Conservation (phyloP, 30 jellyfish, hydroid and myxozoan species). For the Clytia hemisphaerica region DNA sequence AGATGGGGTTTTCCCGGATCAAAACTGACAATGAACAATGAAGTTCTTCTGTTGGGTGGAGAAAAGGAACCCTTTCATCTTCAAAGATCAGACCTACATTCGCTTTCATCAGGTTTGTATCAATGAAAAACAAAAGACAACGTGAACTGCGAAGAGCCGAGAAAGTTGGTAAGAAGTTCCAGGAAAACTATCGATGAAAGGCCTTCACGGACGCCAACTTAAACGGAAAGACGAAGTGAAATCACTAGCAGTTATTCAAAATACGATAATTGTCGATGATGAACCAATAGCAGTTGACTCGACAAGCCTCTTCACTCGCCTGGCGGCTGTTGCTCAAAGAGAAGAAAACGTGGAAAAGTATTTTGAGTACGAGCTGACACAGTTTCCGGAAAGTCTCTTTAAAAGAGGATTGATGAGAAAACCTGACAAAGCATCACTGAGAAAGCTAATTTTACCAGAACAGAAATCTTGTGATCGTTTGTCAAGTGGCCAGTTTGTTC, state of each 20-base stretch:
- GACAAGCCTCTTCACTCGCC: constrained; percentile 32
- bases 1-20: constrained; percentile 29
- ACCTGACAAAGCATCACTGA: constrained; percentile 31
- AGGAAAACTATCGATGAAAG: no score
- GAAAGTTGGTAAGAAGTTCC: no score
- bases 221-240: no score
- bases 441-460: constrained; percentile 7
- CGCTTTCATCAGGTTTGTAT: no score
- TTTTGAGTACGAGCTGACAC: constrained; percentile 43
- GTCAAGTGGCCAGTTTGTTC: no score
- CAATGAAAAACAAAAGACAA: no score
- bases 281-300: constrained; percentile 17
- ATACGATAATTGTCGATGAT: constrained; percentile 21
- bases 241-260: no score
- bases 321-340: constrained; percentile 34
- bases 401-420: constrained; percentile 41
- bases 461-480: constrained; percentile 1
- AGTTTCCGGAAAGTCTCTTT: constrained; percentile 12
- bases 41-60: constrained; percentile 40
- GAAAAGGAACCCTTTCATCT: not conserved
- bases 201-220: no score
- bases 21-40: constrained; percentile 16
- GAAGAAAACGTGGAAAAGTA: constrained; percentile 21
- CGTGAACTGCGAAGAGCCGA: constrained; percentile 47
- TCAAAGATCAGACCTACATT: no score